Evolutionary conservation across 2,113 vertebrate species (phyloP).

Genomic region (Dicentrarchus labrax): DNA sequence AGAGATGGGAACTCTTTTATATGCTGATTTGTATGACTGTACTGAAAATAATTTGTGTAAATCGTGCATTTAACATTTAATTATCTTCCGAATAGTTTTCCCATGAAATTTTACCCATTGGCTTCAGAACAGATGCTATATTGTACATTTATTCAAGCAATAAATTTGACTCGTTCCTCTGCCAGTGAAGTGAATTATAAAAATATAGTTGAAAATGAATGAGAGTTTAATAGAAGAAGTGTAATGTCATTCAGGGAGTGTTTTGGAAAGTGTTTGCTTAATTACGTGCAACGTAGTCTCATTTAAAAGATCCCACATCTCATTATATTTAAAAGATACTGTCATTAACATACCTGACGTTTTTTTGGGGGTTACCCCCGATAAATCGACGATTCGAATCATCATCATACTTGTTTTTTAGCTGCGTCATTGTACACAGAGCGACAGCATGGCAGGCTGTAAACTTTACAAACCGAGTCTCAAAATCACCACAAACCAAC

Average conservation of each 20-base stretch:
- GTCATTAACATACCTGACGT: slow-evolving; percentile 18
- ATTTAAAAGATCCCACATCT: slow-evolving; percentile 12
- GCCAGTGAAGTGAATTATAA: slow-evolving; percentile 24
- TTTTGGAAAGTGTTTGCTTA: slow-evolving; percentile 20
- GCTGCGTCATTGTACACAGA: too few relatives aligned
- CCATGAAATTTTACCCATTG: slow-evolving; percentile 30
- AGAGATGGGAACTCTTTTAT: slow-evolving; percentile 14
- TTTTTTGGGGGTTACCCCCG: too few relatives aligned
- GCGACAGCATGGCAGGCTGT: too few relatives aligned
- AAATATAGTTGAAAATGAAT: background rate
- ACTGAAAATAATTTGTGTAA: slow-evolving; percentile 21
- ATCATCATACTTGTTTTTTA: too few relatives aligned
- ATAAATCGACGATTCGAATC: too few relatives aligned
- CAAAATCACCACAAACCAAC: too few relatives aligned
- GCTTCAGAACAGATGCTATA: slow-evolving; percentile 25
- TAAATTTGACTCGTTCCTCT: slow-evolving; percentile 24
- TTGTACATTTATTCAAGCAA: slow-evolving; percentile 16
- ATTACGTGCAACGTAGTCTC: slow-evolving; percentile 18
- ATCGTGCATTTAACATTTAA: slow-evolving; percentile 43
- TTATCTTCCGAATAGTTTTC: slow-evolving; percentile 37
- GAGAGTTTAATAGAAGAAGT: background rate
- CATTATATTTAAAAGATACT: slow-evolving; percentile 28
- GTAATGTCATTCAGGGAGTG: slow-evolving; percentile 16
- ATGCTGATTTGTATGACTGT: slow-evolving; percentile 25
- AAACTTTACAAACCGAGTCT: too few relatives aligned